phyloP scores from a whole-genome alignment of 92 coral and sea anemone species.

The Bergia sp. region DNA sequence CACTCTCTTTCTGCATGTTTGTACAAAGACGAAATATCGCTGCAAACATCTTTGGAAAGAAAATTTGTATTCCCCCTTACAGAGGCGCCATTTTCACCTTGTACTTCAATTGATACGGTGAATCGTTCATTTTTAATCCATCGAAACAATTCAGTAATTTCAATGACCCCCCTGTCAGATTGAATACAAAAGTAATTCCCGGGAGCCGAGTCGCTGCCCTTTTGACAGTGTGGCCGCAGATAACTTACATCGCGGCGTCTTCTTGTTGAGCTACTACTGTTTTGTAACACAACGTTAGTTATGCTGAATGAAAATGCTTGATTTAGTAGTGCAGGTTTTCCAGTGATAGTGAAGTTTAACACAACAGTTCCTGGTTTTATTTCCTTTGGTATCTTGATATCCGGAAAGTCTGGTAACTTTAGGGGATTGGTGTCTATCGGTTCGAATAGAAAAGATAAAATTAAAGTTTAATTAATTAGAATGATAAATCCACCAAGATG shows the following conservation, averaged over 20 bases:
- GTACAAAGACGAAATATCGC: constrained; percentile 17
- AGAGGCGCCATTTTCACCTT: neutral
- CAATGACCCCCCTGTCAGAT: constrained; percentile 4
- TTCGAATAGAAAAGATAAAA: neutral
- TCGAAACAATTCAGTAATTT: constrained; percentile 4
- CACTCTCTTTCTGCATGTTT: neutral
- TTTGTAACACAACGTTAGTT: neutral
- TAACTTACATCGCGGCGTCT: neutral
- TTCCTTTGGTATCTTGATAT: constrained; percentile 34
- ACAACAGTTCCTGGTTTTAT: constrained; percentile 12
- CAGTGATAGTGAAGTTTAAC: constrained; percentile 6
- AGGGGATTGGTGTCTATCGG: constrained; percentile 16
- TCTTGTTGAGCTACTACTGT: neutral
- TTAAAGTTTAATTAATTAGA: too few species aligned
- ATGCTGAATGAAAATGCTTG: constrained; percentile 2
- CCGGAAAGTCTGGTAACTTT: neutral
- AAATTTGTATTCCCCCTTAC: neutral
- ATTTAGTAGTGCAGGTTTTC: neutral
- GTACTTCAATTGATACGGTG: neutral
- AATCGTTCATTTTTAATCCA: constrained; percentile 25
- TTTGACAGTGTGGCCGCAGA: neutral
- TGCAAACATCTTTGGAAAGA: constrained; percentile 30
- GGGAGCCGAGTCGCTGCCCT: constrained; percentile 1
- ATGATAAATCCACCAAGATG: too few species aligned
- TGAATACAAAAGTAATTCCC: constrained; percentile 15